Evolutionary conservation across 2,797 vertebrate genomes (phyloP).

Genomic region (Astyanax mexicanus): DNA sequence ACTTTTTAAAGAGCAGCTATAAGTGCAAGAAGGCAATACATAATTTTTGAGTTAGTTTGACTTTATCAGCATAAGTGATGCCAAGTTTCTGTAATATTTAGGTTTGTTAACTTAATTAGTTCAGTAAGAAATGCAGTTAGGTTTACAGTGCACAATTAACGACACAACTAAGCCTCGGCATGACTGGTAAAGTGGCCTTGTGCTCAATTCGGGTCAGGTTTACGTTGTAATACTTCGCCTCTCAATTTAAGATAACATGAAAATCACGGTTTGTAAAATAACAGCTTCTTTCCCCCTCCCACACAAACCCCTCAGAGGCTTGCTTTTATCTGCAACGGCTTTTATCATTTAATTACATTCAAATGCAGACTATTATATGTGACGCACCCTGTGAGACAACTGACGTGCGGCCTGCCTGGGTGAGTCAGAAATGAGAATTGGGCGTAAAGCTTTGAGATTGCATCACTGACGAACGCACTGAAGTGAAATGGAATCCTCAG

Average conservation of each 20-base stretch:
- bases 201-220: conserved; percentile 39
- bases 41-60: no score
- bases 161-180: background rate
- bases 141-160: no score
- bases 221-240: conserved; percentile 21
- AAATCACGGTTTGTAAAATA: conserved; percentile 22
- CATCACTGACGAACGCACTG: conserved; percentile 6
- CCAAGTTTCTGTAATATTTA: no score
- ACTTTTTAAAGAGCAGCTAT: no score
- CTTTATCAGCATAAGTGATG: no score
- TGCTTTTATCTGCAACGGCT: conserved; percentile 16
- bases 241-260: conserved; percentile 37
- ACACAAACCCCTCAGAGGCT: conserved; percentile 28
- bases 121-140: no score
- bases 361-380: conserved; percentile 40
- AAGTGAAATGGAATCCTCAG: conserved; percentile 6
- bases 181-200: background rate
- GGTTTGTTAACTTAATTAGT: no score
- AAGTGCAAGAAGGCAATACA: no score
- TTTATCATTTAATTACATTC: conserved; percentile 55
- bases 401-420: conserved; percentile 21
- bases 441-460: background rate
- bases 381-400: conserved; percentile 13
- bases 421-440: conserved; percentile 10
- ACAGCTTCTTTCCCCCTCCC: background rate